Evolutionary conservation across 2,888 invertebrate species (phyloP), one percentile per base, ranked within the genome.

Genomic region (Drosophila nigritarsus): DNA sequence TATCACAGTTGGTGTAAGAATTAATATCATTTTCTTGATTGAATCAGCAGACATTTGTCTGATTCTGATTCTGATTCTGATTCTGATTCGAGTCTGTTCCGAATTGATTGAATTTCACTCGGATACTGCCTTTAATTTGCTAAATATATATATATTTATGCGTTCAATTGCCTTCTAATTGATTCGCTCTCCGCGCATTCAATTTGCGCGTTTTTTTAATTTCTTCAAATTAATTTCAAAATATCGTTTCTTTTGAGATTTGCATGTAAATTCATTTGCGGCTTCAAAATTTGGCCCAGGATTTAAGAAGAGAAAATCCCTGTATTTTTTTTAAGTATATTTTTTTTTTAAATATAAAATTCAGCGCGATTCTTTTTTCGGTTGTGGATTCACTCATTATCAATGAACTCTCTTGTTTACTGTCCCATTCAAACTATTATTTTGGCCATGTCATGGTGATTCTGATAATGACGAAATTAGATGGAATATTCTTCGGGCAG

Each of bases 101-200:
- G 7, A 38, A 45, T 24, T 49, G 55, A 70, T 63, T 58, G 36
- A 77, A 60, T 69, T 60, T 74, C 55, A 36, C 20, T 48, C 53
- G 9, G 42, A 73, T 69, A 63, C 55, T 70, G 45, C 56, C 67
- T 64, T 74, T 77, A 78, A 83, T 78, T 78, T 65, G 58, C 63
- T 55, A 68, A 40, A 42, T 42, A 42, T 20, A 42, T 20, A 42
- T 20, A 74, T 36, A 80, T 74, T 83, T 64, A 73, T 73, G 73
- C 73, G 65, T 75, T 74, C 78, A 81, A 78, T 74, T 78, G 72
- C 61, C 74, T 53, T 67, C 77, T 70, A 84, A 85, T 82, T 84
- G 85, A 73, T 82, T 80, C 70, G 85, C 61, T 65, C 76, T 56
- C 50, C 72, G 69, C 82, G 67, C 58, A 78, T 80, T 83, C 67